Percentiles rank a stretch among this genome's conserved stretches.
phyloP scores from a whole-genome alignment of 2,113 vertebrate species.

The Patagioenas fasciata region DNA sequence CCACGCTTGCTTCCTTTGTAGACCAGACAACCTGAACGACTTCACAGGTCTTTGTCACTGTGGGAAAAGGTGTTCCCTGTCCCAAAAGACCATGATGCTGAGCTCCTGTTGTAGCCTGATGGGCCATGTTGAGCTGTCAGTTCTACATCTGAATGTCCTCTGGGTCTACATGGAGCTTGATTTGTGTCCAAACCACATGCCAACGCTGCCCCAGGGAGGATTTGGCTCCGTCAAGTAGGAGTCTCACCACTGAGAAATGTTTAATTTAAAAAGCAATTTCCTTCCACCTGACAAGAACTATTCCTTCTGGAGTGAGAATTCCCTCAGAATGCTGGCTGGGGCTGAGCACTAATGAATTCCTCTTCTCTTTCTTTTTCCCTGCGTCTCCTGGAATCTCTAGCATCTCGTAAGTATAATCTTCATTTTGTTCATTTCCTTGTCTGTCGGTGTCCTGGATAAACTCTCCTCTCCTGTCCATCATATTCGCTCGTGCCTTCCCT shows the following conservation, averaged over 20 bases:
- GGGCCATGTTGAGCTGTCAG: background rate
- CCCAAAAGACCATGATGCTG: background rate
- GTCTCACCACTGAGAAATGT: background rate
- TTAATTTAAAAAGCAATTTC: constrained; percentile 40
- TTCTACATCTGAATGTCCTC: background rate
- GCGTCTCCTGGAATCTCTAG: background rate
- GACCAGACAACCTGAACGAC: background rate
- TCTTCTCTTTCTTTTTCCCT: constrained; percentile 43
- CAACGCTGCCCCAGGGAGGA: background rate
- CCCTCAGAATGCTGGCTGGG: background rate
- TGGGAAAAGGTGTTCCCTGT: background rate
- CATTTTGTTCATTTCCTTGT: background rate
- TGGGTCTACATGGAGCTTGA: background rate
- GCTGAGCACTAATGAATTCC: constrained; percentile 39
- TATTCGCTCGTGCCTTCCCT: background rate
- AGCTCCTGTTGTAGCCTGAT: background rate
- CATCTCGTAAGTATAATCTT: constrained; percentile 35
- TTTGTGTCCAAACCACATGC: background rate
- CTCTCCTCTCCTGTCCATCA: background rate
- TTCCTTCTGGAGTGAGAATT: background rate
- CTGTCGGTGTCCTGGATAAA: constrained; percentile 6
- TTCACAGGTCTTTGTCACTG: background rate
- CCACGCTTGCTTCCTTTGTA: accelerated
- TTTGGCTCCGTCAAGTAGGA: background rate
- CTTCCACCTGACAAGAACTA: background rate